Evolutionary conservation across 2,888 invertebrate species (phyloP), one percentile per base, ranked within the genome.

Genomic region (Macrophya alboannulata): DNA sequence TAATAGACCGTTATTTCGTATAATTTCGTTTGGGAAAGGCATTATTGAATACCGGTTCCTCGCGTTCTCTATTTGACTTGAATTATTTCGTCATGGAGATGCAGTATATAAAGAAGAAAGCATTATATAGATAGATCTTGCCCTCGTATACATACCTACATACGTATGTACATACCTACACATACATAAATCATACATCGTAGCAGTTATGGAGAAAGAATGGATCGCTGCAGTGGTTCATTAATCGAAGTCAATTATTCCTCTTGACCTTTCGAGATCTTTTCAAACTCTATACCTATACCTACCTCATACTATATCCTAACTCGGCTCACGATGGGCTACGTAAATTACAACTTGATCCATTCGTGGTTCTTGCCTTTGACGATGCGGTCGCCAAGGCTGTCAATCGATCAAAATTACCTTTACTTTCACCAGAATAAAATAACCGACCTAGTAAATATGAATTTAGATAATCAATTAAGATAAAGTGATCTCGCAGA

Each of bases 241-340:
- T 74, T 74, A 74, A 74, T 74, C 45, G 74, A 21, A 74, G 74
- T 74, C 74, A 74, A 74, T 74, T 74, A 74, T 74, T 74, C 43
- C 74, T 43, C 74, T 74, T 25, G 45, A 74, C 45, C 25, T 48
- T 74, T 68, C 17, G 10, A 37, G 37, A 37, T 68, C 68, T 68
- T 68, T 68, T 68, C 68, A 37, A 68, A 68, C 68, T 37, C 9
- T 40, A n/a, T 2, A 62, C 2, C 5, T 62, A 31, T 17, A 31
- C 31, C 31, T 31, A 31, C 31, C 31, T 31, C 3, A 3, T 31
- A 31, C 31, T 31, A 31, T 31, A 31, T 45, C 15, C 12, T 74
- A 45, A 74, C 31, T 68, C 37, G 68, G 68, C 68, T 37, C 68
- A 25, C 68, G 68, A 68, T 68, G 68, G 15, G 68, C 8, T 68